These are phyloP conservation scores for Chaunax sp. DNA, from an alignment of 2,797 vertebrate genomes.

Conservation along the genomic window DNA sequence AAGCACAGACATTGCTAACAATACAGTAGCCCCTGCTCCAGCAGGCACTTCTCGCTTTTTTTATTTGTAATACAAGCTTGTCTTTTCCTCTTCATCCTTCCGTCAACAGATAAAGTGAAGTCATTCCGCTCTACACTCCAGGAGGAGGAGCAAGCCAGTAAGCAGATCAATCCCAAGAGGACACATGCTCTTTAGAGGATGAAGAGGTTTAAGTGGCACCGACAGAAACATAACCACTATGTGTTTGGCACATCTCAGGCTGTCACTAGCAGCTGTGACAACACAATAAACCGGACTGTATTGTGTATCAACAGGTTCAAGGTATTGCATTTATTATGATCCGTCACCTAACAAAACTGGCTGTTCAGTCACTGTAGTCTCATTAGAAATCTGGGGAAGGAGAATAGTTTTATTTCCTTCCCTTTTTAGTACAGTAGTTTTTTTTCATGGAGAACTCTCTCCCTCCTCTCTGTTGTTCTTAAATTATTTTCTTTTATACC, in stretches of 20 bases:
- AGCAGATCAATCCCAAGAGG: slow-evolving; percentile 98
- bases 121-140: slow-evolving; percentile 95
- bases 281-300: slow-evolving; percentile 46
- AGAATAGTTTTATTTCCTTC: slow-evolving; percentile 53
- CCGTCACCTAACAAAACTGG: slow-evolving; percentile 58
- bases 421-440: slow-evolving; percentile 40
- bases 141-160: slow-evolving; percentile 98
- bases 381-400: slow-evolving; percentile 55
- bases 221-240: slow-evolving; percentile 69
- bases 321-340: slow-evolving; percentile 46
- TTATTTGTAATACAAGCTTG: not conserved
- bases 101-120: slow-evolving; percentile 96
- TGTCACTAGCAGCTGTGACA: slow-evolving; percentile 58
- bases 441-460: slow-evolving; percentile 55
- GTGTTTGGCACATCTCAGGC: slow-evolving; percentile 64
- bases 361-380: slow-evolving; percentile 46
- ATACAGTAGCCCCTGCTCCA: not conserved
- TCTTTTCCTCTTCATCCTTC: slow-evolving; percentile 5
- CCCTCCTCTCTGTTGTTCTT: slow-evolving; percentile 51
- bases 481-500: slow-evolving; percentile 81
- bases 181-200: slow-evolving; percentile 83
- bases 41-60: not conserved
- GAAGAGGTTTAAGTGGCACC: slow-evolving; percentile 44
- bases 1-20: too few species aligned
- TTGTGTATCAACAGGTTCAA: slow-evolving; percentile 50